These are phyloP conservation scores for Malurus cyaneus DNA, from an alignment of 2,113 vertebrate species.

Conservation along the genomic window DNA sequence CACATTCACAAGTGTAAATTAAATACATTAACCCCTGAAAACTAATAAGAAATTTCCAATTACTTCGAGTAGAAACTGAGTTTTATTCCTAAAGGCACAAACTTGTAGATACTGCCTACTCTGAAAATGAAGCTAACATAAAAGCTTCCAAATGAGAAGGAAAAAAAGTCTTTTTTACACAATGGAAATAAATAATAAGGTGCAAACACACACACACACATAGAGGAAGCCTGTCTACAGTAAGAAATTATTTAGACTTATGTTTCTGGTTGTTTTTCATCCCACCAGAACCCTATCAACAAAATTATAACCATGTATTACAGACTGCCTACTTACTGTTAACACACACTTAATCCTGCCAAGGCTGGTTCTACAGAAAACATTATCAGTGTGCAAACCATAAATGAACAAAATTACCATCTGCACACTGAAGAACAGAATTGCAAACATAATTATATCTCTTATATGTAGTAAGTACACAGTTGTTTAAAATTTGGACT, in stretches of 20 bases:
- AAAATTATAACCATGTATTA: slow-evolving; percentile 39
- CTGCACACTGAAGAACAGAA: slow-evolving; percentile 40
- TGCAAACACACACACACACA: background rate
- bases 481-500: slow-evolving; percentile 53
- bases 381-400: slow-evolving; percentile 35
- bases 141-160: background rate
- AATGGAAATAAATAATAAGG: background rate
- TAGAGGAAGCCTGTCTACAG: background rate
- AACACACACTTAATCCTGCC: slow-evolving; percentile 47
- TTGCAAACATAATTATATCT: slow-evolving; percentile 60
- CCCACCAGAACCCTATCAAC: background rate
- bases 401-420: slow-evolving; percentile 68
- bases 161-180: background rate
- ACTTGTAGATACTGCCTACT: background rate
- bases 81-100: background rate
- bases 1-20: background rate
- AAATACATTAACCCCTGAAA: background rate
- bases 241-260: background rate
- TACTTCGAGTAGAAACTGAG: background rate
- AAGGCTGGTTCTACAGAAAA: background rate
- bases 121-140: background rate
- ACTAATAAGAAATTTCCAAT: background rate
- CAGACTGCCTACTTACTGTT: slow-evolving; percentile 31
- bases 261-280: slow-evolving; percentile 7
- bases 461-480: slow-evolving; percentile 34